Conservation (phyloP, 1,140 invertebrate species). For the Diorhabda carinulata region DNA sequence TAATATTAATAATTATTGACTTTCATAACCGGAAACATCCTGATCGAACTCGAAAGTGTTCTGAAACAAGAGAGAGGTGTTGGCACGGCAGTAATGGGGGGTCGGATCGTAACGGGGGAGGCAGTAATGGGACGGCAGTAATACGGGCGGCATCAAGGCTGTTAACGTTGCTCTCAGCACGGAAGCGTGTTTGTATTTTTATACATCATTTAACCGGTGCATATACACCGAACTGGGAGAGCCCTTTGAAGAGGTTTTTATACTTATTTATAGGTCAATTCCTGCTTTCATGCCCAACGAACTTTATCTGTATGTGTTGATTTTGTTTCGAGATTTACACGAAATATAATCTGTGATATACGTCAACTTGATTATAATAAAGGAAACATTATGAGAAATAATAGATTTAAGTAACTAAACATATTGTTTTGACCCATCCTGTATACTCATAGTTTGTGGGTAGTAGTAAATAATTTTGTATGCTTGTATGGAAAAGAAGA, state of each 20-base stretch:
- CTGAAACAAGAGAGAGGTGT: neutral
- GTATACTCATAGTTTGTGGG: too few relatives aligned
- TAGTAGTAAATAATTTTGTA: too few relatives aligned
- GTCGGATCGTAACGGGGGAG: neutral
- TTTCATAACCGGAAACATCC: too few relatives aligned
- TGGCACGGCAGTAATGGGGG: neutral
- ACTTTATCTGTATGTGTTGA: neutral
- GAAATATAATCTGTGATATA: too few relatives aligned
- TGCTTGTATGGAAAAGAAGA: neutral
- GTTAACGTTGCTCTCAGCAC: neutral
- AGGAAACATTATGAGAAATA: too few relatives aligned
- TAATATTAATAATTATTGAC: too few relatives aligned
- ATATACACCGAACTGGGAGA: neutral
- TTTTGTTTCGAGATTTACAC: too few relatives aligned
- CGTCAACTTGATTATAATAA: too few relatives aligned
- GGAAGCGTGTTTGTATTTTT: slow-evolving; percentile 1
- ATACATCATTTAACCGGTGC: slow-evolving; percentile 2
- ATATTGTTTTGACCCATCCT: too few relatives aligned
- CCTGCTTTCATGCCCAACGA: neutral
- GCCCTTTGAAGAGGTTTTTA: neutral
- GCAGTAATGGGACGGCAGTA: neutral
- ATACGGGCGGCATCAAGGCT: neutral
- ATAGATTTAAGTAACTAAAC: too few relatives aligned
- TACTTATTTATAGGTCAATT: slow-evolving; percentile 3
- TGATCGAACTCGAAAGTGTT: neutral